Base-by-base conservation (phyloP, 2,888 invertebrate species). In the Protodeltote pygarga region DNA sequence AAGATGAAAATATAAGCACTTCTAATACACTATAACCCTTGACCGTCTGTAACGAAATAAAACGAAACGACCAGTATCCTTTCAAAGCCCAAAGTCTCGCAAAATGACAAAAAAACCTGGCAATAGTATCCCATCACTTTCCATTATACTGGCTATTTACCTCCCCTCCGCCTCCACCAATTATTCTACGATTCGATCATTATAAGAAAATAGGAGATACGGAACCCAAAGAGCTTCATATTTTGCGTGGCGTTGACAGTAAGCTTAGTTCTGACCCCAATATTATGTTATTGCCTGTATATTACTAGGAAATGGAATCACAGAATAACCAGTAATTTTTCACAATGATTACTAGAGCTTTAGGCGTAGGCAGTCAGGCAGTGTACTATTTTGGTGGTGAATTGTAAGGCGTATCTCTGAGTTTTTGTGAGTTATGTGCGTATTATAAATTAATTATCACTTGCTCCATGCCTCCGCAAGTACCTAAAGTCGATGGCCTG, bases 201-300 rank as follows among this genome's bases (percentile, higher is more conserved):
- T 64, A 55, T 31, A 46, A 51, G 25, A 41, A 57, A 45, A 63
- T 42, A 27, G 31, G 10, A 41, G 29, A 47, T 45, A 41, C 31
- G 34, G 32, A 38, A 55, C 49, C 47, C 54, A 47, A 41, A 41
- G 27, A 31, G 29, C 48, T 40, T 32, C 39, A 57, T 65, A 49
- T 39, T 41, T 61, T 58, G 45, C 49, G 60, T 61, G 63, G 10
- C 44, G 40, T 34, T 65, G 63, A 61, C 63, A 61, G 51, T 40
- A 45, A 65, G 55, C 65, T 64, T 53, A 50, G 24, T 8, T 55
- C 16, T 40, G 62, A 58, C 53, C 52, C 42, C 50, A 53, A 64
- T 54, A 49, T 46, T 35, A 35, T 33, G 34, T 41, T 52, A 59
- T 33, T 39, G 52, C 21, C 23, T 42, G 23, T 2, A 28, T 51